Evolutionary conservation across 2,797 vertebrate species (phyloP).

Genomic region (Hybognathus amarus): DNA sequence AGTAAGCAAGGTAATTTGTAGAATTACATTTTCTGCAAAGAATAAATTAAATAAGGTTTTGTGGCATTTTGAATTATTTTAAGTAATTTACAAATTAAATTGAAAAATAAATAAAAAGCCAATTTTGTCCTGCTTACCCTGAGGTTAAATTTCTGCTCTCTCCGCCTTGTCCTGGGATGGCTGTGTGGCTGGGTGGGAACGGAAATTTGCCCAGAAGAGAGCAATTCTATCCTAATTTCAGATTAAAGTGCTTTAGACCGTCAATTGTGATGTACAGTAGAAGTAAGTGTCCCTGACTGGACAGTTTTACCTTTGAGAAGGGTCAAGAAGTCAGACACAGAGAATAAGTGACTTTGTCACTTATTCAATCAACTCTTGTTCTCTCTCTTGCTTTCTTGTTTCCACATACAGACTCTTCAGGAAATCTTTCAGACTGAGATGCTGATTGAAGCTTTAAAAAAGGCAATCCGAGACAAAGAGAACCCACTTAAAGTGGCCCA

Average conservation of each 20-base stretch:
- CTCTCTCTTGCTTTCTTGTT: background rate
- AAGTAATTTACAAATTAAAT: background rate
- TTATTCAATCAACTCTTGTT: background rate
- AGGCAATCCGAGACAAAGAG: conserved; percentile 87
- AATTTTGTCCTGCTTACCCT: background rate
- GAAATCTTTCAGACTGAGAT: conserved; percentile 92
- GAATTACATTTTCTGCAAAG: background rate
- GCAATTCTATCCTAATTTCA: background rate
- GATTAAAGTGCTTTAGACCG: conserved; percentile 11
- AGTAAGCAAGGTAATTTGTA: background rate
- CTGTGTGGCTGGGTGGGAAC: background rate
- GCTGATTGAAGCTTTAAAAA: conserved; percentile 85
- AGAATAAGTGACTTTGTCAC: background rate
- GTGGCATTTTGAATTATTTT: background rate
- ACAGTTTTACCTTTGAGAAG: background rate
- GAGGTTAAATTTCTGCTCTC: background rate
- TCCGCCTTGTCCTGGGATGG: background rate
- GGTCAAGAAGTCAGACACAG: background rate
- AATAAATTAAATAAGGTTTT: background rate
- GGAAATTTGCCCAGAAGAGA: background rate
- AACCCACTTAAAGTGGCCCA: conserved; percentile 90
- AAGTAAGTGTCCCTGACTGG: background rate
- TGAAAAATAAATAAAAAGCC: background rate
- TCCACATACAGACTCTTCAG: conserved; percentile 83
- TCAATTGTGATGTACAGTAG: background rate